Evolutionary conservation across 2,797 vertebrate species (phyloP), one percentile per base, ranked within the genome.

Genomic region (Hyperoplus immaculatus): DNA sequence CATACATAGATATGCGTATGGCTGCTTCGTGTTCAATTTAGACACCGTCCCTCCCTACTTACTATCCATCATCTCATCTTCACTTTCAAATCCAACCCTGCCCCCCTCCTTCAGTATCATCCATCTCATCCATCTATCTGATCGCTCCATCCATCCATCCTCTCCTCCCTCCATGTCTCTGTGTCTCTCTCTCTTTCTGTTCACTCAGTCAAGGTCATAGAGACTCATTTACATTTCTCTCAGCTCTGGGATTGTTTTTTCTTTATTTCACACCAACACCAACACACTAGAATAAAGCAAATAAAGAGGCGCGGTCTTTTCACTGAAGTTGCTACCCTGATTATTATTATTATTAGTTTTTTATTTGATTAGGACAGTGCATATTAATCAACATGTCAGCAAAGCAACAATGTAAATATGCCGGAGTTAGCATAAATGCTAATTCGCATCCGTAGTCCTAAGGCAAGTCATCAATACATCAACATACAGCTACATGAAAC

Each of bases 181-280:
- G 15, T 43, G 56, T 79, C 59, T 77, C 56, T 43, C 66, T 78
- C 80, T 86, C 75, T 69, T 67, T 84, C 64, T 39, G 69, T 60
- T 78, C 16, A 13, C 78, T 83, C 56, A 55, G 62, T 84, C 67
- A 92, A 92, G 91, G 91, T 92, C 88, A 84, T 47, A 83, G 80
- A 73, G 71, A 36, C 78, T 88, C 85, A 88, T 90, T 57, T 62
- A 49, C 43, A 13, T 78, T 43, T 74, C 63, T 75, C 72, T 68
- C 38, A 42, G 13, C 58, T 21, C 18, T n/a, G 45, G 61, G 67
- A 61, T 65, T 66, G 45, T 36, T 51, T 54, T 57, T 62, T 69
- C 42, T 69, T 77, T 69, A 59, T 57, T 60, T 14, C 14, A 54
- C 21, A 63, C 5, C 18, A 10, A 15, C 29, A 60, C 6, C 59